Base-by-base conservation (phyloP, 2,888 invertebrate genomes). In the Drosophila kambysellisi region DNA sequence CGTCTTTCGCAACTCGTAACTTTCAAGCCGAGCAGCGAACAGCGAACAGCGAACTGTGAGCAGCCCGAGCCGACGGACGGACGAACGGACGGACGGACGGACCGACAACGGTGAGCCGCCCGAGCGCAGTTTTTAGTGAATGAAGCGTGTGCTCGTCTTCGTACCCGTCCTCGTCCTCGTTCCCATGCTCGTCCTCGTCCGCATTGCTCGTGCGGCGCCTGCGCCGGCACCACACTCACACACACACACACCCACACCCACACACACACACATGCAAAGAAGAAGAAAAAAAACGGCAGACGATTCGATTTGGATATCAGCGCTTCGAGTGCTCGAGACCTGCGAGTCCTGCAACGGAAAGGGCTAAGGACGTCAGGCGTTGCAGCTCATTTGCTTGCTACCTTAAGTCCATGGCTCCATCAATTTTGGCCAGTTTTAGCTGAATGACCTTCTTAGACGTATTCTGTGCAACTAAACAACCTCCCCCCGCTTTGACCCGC, bases 301-400 rank as follows among this genome's bases (percentile, higher is more conserved):
- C 65, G 41, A 53, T 41, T 53, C 66, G 33, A 70, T 60, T 29
- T 70, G 70, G 74, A 71, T 74, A 74, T 71, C 71, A 48, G 66
- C 43, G n/a, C 43, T 41, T 41, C 37, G 50, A 50, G 29, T 50
- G 29, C 50, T 50, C 29, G 12, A 56, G 56, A 17, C 50, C 11
- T 56, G 70, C 20, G 30, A 35, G 39, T 61, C 25, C 29, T 20
- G 29, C 29, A 11, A 8, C 46, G 20, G 46, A 20, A 25, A 15
- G 12, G 20, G 20, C 20, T 46, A 25, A 25, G 33, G 17, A 11
- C 15, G 30, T 17, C 30, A 29, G 56, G 58, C 57, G 76, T 83
- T 79, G 78, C 81, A 82, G 76, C 74, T 75, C 83, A 85, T 71
- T 79, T 81, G 65, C 67, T 70, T 66, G 67, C 70, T 59, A 85